Conservation (phyloP, 2,113 vertebrate species). For the Gopherus evgoodei region DNA sequence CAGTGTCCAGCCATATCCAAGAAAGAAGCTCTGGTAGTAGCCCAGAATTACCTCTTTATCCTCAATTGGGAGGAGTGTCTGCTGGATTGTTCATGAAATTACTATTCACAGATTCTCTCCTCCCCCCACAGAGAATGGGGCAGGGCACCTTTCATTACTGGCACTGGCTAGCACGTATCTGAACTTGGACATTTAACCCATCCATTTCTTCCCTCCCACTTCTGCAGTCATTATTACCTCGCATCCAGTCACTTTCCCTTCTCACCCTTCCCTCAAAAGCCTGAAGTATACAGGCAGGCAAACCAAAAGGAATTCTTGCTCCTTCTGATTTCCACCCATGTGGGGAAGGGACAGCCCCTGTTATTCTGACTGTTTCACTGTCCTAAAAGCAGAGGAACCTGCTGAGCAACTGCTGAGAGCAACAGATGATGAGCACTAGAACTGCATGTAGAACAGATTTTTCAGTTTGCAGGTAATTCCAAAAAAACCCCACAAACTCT, state of each 20-base stretch:
- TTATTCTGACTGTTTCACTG: not conserved
- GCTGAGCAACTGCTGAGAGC: not conserved
- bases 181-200: not conserved
- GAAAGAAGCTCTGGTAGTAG: not conserved
- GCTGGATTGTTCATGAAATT: not conserved
- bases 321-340: not conserved
- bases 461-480: too few relatives aligned
- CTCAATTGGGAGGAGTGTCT: not conserved
- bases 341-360: too few relatives aligned
- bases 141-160: not conserved
- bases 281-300: not conserved
- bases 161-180: fast-evolving
- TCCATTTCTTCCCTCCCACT: not conserved
- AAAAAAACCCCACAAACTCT: too few relatives aligned
- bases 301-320: not conserved
- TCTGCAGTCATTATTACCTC: not conserved
- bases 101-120: not conserved
- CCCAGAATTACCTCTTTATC: not conserved
- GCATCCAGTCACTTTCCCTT: not conserved
- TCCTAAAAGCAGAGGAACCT: fast-evolving
- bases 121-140: not conserved
- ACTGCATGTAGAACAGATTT: too few relatives aligned
- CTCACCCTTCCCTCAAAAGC: not conserved
- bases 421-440: too few relatives aligned
- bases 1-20: not conserved